These are phyloP conservation scores for Phaethon lepturus DNA, from an alignment of 2,113 vertebrate genomes.

Conservation along the genomic window DNA sequence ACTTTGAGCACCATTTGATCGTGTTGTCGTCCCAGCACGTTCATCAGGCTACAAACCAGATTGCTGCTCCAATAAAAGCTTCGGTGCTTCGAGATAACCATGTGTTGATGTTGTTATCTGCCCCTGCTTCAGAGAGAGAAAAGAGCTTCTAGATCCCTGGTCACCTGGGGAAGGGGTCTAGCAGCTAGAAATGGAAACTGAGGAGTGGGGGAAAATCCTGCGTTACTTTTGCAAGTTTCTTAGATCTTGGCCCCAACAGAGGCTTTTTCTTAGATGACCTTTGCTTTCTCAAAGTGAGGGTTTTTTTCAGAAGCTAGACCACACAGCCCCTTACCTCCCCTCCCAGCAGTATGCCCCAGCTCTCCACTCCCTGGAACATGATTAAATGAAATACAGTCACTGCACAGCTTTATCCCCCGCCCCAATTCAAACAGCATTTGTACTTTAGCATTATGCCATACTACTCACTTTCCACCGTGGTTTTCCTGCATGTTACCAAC, in stretches of 20 bases:
- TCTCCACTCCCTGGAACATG: rapidly evolving
- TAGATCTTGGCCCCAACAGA: neutral
- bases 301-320: neutral
- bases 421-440: neutral
- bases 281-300: neutral
- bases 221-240: neutral
- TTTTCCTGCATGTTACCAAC: rapidly evolving
- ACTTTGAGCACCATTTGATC: rapidly evolving
- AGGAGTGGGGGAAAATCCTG: neutral
- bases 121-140: neutral
- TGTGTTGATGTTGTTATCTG: neutral
- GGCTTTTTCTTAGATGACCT: neutral
- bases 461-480: neutral
- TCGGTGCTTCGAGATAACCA: neutral
- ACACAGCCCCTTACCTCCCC: rapidly evolving
- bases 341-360: neutral
- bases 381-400: rapidly evolving
- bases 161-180: rapidly evolving
- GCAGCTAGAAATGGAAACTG: neutral
- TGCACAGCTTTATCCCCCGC: neutral
- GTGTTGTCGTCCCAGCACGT: rapidly evolving
- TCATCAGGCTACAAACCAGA: neutral
- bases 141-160: neutral
- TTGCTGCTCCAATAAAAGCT: neutral
- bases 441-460: rapidly evolving